These are phyloP conservation scores for Pollachius pollachius DNA, from an alignment of 2,113 vertebrate genomes.

Conservation along the genomic window DNA sequence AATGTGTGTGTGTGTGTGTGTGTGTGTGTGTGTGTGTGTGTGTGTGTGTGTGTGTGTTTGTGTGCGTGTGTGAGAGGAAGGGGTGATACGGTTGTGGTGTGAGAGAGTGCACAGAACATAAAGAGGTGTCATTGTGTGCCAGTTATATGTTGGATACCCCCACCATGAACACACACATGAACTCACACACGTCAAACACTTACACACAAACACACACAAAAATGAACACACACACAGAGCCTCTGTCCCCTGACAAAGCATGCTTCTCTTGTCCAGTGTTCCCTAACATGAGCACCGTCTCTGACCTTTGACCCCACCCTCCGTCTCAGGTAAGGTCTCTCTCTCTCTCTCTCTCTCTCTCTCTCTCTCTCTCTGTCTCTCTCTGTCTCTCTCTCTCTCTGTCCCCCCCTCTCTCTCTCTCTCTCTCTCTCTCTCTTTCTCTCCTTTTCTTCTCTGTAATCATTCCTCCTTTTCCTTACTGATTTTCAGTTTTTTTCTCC, in stretches of 20 bases:
- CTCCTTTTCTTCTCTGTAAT: not conserved
- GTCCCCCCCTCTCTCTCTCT: too few relatives aligned
- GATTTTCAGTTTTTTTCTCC: not conserved
- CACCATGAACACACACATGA: not conserved
- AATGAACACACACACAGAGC: not conserved
- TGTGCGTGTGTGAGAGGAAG: too few relatives aligned
- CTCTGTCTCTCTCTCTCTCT: too few relatives aligned
- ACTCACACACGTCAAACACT: not conserved
- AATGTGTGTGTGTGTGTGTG: too few relatives aligned
- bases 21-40: too few relatives aligned
- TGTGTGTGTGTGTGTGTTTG: not conserved
- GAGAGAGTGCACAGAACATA: not conserved
- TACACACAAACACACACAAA: too few relatives aligned
- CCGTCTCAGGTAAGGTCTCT: slow-evolving; percentile 9
- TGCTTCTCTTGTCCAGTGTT: slow-evolving; percentile 38
- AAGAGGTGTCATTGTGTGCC: slow-evolving; percentile 31
- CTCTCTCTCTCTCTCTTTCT: slow-evolving; percentile 2
- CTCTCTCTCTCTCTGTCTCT: slow-evolving; percentile 7
- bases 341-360: slow-evolving; percentile 3
- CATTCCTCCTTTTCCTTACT: not conserved
- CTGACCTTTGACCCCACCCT: slow-evolving; percentile 51
- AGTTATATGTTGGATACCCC: slow-evolving; percentile 39
- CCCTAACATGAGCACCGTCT: slow-evolving; percentile 40
- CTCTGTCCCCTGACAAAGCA: not conserved
- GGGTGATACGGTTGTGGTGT: too few relatives aligned